Evolutionary conservation across 2,888 invertebrate species (phyloP).

Genomic region (Dascillus cervinus): DNA sequence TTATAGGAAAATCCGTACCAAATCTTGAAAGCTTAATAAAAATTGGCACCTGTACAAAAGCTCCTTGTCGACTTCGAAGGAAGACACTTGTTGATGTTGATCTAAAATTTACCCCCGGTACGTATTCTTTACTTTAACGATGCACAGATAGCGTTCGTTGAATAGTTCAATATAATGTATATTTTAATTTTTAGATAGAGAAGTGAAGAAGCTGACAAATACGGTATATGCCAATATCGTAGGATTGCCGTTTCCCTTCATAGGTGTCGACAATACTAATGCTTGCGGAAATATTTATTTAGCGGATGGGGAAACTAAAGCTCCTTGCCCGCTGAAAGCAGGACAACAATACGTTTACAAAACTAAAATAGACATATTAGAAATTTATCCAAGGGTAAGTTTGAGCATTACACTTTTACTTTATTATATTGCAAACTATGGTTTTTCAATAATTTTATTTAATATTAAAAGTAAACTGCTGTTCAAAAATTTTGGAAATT

Average conservation of each 20-base stretch:
- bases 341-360: conserved; percentile 63
- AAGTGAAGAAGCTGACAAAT: conserved; percentile 49
- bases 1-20: too few relatives aligned
- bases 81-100: conserved; percentile 49
- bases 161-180: too few relatives aligned
- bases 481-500: too few relatives aligned
- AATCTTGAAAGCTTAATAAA: conserved; percentile 22
- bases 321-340: conserved; percentile 60
- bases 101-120: conserved; percentile 55
- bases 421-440: too few relatives aligned
- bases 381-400: conserved; percentile 50
- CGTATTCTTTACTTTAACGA: conserved; percentile 14
- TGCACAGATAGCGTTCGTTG: too few relatives aligned
- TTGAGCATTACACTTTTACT: conserved; percentile 1
- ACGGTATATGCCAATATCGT: conserved; percentile 56
- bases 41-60: conserved; percentile 54
- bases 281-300: conserved; percentile 60
- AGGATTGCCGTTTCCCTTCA: conserved; percentile 61
- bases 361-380: conserved; percentile 50
- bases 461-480: too few relatives aligned
- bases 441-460: too few relatives aligned
- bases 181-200: conserved; percentile 42
- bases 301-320: conserved; percentile 49
- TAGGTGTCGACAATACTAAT: conserved; percentile 65
- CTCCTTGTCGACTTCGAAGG: conserved; percentile 59